Percentiles rank a stretch among this genome's conserved stretches.
Evolutionary conservation across 2,113 vertebrate genomes (phyloP).

Genomic region (Polypterus senegalus): DNA sequence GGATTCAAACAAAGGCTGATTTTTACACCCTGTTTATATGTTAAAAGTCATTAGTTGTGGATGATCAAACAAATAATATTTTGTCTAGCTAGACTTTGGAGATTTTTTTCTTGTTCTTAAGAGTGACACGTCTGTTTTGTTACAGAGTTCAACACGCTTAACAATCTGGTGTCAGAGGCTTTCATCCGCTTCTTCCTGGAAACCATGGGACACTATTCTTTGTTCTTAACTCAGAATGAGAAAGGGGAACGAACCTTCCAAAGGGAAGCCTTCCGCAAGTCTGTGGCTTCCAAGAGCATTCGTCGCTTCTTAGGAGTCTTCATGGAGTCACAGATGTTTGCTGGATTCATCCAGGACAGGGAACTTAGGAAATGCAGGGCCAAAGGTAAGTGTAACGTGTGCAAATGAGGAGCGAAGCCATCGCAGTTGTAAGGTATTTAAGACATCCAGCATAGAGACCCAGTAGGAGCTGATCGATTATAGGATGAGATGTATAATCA

Average conservation of each 20-base stretch:
- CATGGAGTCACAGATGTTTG: conserved; percentile 99
- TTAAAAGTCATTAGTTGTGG: too few species aligned
- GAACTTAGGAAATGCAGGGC: conserved; percentile 87
- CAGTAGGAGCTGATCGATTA: neutral
- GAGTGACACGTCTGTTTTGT: conserved; percentile 22
- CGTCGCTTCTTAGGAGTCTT: conserved; percentile 96
- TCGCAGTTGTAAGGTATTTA: neutral
- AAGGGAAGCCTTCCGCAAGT: conserved; percentile 91
- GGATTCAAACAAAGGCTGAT: too few species aligned
- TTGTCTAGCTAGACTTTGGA: too few species aligned
- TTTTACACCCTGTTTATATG: too few species aligned
- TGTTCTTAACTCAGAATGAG: conserved; percentile 87
- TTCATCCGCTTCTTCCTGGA: conserved; percentile 98
- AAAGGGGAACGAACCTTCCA: conserved; percentile 84
- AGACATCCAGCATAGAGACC: neutral
- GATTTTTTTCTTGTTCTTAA: neutral
- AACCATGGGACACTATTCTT: conserved; percentile 90
- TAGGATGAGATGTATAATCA: neutral
- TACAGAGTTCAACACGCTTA: conserved; percentile 86
- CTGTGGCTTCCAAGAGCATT: conserved; percentile 94
- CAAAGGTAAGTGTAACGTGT: conserved; percentile 60
- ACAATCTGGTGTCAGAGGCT: conserved; percentile 89
- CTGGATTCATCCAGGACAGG: conserved; percentile 95
- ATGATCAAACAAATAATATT: too few species aligned
- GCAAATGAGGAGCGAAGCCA: neutral